Base-by-base conservation (phyloP, 2,888 invertebrate genomes). In the Epistrophe grossulariae region DNA sequence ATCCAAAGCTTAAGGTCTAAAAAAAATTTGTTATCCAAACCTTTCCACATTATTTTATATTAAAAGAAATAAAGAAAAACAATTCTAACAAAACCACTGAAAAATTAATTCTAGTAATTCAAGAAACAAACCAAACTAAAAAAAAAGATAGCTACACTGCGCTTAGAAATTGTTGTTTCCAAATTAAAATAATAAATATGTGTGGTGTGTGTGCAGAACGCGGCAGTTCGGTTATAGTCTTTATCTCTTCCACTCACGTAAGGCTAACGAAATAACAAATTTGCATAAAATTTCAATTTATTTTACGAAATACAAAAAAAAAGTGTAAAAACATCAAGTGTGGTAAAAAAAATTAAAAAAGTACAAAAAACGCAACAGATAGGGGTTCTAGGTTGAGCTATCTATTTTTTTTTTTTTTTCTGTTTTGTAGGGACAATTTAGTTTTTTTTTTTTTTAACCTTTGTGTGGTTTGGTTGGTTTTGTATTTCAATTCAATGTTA, bases 201-300 rank as follows among this genome's bases (percentile, higher is more conserved):
- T 66, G 45, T n/a, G n/a, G 17, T 13, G 13, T 66, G 38, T 35
- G 50, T 64, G 10, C 7, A 0, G 15, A 10, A 11, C 64, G 48
- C 48, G 55, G 19, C 52, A 15, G 52, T 15, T 10, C 11, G 52
- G 24, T 38, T 35, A 24, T 28, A 40, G 70, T 55, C 70, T 70
- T 70, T 70, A 70, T 70, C 70, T 70, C 70, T 43, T 59, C 77
- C 11, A 81, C 81, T 81, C 81, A 78, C 81, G 77, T 68, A 72
- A 80, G 76, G 77, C 76, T 71, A 74, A 76, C 62, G 19, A 40
- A 60, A 62, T 15, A 13, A 24, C 31, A 59, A 84, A 84, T 84
- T 84, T 76, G 66, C 84, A 84, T 84, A 80, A 66, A 80, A 84
- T 80, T 80, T 84, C 66, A 84, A 80, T 84, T 76, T 84, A 84